phyloP scores from a whole-genome alignment of 2,888 invertebrate genomes.

The Drosophila algonquin region DNA sequence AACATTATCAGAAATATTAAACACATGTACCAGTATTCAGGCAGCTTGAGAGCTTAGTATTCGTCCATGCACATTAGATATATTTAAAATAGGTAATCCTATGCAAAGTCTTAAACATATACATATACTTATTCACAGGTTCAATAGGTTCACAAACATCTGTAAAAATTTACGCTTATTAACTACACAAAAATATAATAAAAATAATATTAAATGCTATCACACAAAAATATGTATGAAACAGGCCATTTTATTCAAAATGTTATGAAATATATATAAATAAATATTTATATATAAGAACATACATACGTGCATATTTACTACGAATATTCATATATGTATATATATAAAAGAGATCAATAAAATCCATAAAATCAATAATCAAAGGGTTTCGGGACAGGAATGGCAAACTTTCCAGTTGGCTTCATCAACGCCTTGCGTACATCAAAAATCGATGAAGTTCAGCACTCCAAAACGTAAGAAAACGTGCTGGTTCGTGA shows the following conservation, averaged over 20 bases:
- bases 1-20: not conserved
- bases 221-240: constrained; percentile 3
- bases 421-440: no score
- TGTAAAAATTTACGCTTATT: not conserved
- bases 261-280: constrained; percentile 11
- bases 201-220: not conserved
- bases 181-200: not conserved
- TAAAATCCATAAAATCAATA: constrained; percentile 13
- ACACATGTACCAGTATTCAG: not conserved
- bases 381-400: not conserved
- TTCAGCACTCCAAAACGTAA: no score
- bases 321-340: constrained; percentile 2
- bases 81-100: not conserved
- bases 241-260: constrained; percentile 14
- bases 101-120: not conserved
- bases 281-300: not conserved
- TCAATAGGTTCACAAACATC: constrained; percentile 1
- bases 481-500: no score
- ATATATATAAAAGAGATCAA: constrained; percentile 10
- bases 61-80: not conserved
- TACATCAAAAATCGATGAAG: no score
- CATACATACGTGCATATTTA: constrained; percentile 6
- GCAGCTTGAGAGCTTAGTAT: not conserved
- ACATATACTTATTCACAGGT: not conserved
- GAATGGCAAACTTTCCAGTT: no score